Evolutionary conservation across 2,797 vertebrate genomes (phyloP).

Genomic region (Tauraco hartlaubi): DNA sequence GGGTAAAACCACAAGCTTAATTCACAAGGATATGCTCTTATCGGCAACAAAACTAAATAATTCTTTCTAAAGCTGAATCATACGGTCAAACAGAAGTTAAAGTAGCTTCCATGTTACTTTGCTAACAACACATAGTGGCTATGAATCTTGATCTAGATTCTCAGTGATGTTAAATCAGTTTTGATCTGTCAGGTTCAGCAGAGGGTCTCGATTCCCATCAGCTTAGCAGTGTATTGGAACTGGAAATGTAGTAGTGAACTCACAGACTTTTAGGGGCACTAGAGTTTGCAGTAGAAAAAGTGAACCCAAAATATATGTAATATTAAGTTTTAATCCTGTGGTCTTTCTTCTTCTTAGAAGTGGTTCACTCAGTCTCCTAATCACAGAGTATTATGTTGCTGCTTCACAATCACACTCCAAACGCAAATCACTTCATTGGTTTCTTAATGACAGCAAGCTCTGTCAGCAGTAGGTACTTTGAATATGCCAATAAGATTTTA

Average conservation of each 20-base stretch:
- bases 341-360: not conserved
- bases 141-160: not conserved
- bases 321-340: not conserved
- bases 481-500: conserved; percentile 30
- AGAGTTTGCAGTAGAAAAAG: not conserved
- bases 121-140: not conserved
- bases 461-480: conserved; percentile 52
- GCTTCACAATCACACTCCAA: conserved; percentile 68
- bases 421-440: conserved; percentile 45
- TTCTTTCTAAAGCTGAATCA: not conserved
- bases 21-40: not conserved
- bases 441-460: conserved; percentile 43
- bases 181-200: not conserved
- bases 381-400: conserved; percentile 65
- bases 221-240: not conserved
- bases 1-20: not conserved
- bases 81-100: not conserved
- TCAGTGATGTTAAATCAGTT: not conserved
- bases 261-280: not conserved
- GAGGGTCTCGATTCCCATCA: not conserved
- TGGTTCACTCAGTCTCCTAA: conserved; percentile 47
- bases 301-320: not conserved
- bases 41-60: not conserved
- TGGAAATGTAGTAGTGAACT: not conserved
- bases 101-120: not conserved